Conservation (phyloP, 2,888 invertebrate genomes). For the Panzeria rudis region DNA sequence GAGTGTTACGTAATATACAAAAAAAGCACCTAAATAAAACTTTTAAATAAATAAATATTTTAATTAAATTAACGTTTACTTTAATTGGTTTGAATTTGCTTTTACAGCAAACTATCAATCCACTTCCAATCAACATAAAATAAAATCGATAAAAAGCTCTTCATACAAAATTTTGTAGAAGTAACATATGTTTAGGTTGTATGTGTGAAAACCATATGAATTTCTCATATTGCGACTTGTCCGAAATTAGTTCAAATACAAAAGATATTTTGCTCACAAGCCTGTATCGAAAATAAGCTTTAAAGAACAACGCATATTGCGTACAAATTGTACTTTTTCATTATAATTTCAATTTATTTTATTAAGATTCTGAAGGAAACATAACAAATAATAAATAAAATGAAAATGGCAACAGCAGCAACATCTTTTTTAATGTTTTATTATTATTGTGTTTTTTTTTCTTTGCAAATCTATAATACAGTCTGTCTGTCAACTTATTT, state of each 20-base stretch:
- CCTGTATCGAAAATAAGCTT: not conserved
- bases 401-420: constrained; percentile 29
- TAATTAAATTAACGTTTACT: no score
- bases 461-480: constrained; percentile 63
- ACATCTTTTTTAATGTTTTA: constrained; percentile 30
- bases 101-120: no score
- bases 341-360: constrained; percentile 62
- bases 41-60: no score
- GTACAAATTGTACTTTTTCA: constrained; percentile 3
- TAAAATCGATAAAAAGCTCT: no score
- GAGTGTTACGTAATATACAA: no score
- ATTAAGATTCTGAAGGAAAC: constrained; percentile 17
- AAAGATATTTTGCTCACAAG: not conserved
- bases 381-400: constrained; percentile 24
- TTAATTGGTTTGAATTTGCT: no score
- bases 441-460: constrained; percentile 18
- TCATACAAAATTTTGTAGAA: no score
- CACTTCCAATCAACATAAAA: no score
- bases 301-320: not conserved
- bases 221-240: not conserved
- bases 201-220: no score
- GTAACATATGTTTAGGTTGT: no score
- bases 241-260: not conserved
- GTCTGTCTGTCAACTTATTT: constrained; percentile 71
- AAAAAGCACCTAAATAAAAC: no score